Conservation (phyloP, 2,797 vertebrate genomes). For the Psittacula derbiana region DNA sequence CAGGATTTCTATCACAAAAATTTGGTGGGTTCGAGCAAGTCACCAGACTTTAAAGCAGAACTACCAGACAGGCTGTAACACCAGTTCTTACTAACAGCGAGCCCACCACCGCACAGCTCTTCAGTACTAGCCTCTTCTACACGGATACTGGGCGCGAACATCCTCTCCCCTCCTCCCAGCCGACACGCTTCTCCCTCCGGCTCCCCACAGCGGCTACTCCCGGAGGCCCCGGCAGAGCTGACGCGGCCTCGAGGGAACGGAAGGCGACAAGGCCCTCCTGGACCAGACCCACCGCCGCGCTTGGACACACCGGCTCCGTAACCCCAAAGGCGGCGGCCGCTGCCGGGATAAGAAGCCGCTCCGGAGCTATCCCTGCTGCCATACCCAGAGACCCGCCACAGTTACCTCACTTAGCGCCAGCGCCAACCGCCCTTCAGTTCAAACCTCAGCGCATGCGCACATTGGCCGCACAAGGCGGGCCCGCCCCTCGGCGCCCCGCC, state of each 20-base stretch:
- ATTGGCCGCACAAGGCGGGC: background rate
- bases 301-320: background rate
- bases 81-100: background rate
- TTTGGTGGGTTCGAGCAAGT: too few relatives aligned
- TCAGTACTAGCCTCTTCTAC: background rate
- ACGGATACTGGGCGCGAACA: accelerated
- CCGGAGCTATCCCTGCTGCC: background rate
- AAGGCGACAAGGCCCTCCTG: accelerated
- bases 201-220: background rate
- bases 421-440: background rate
- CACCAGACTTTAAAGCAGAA: background rate
- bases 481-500: too few relatives aligned
- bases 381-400: background rate
- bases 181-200: background rate
- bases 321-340: too few relatives aligned
- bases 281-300: background rate
- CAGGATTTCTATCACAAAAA: background rate
- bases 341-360: background rate
- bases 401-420: background rate
- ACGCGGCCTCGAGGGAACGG: background rate
- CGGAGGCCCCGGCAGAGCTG: too few relatives aligned
- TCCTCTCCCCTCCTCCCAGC: accelerated
- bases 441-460: background rate
- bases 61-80: background rate
- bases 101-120: background rate